These are phyloP conservation scores for Tenualosa thibaudeaui DNA, from an alignment of 2,797 vertebrate species.

Conservation along the genomic window DNA sequence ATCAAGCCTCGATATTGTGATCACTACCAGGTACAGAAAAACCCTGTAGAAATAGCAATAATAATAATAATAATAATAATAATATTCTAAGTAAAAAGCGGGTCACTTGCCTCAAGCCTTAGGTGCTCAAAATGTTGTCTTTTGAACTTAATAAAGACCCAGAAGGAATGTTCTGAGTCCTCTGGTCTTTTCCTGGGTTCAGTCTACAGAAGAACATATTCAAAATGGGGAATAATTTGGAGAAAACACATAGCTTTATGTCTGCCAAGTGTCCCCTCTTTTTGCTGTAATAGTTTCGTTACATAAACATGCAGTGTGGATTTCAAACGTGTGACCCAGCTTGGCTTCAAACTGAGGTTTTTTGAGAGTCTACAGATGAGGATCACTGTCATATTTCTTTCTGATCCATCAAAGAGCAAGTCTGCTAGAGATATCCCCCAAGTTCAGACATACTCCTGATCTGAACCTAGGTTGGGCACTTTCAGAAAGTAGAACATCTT, in stretches of 20 bases:
- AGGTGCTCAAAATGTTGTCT: no score
- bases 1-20: neutral
- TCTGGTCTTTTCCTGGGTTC: no score
- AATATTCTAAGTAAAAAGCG: no score
- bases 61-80: no score
- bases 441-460: neutral
- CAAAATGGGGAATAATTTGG: neutral
- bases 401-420: neutral
- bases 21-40: neutral
- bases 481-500: constrained; percentile 2
- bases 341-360: neutral
- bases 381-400: neutral
- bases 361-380: neutral
- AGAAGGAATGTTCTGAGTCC: no score
- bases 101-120: no score
- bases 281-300: neutral
- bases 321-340: neutral
- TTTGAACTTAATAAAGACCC: no score
- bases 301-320: neutral
- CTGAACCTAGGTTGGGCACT: neutral
- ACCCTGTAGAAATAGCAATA: neutral
- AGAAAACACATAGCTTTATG: neutral
- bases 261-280: neutral
- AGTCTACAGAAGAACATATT: neutral
- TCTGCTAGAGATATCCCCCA: neutral